Evolutionary conservation across 2,888 invertebrate species (phyloP), one percentile per base, ranked within the genome.

Genomic region (Calameuta idolon): DNA sequence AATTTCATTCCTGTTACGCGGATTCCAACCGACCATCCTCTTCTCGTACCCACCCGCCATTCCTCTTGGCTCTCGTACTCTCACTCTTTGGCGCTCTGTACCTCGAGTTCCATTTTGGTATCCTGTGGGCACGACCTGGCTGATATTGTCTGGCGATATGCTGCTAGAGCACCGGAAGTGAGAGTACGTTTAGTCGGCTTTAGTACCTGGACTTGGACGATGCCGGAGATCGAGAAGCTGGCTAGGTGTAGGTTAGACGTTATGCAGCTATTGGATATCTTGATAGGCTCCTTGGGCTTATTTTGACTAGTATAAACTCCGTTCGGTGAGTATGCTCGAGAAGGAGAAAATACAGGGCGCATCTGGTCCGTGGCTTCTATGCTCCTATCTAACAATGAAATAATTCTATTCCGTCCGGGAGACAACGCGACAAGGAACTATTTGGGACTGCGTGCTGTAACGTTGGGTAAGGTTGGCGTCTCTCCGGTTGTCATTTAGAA

Each of bases 1-100:
- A 89, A 89, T 88, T 89, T 86, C 85, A 84, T 83, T 84, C 83
- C 86, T 82, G 84, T 83, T 85, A 85, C 85, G 83, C 83, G 85
- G 82, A 87, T 85, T 84, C 82, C 83, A 76, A 34, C 55, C 69
- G 69, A 30, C 12, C n/a, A 30, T 73, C 71, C 69, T 31, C n/a
- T 33, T 74, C 79, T 35, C 31, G 23, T 73, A 34, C 74, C 69
- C 23, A 30, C 77, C 68, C 73, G 74, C 77, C 74, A 33, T 74
- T 34, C 35, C 34, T 34, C 74, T 34, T 12, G 31, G 15, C 15
- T 71, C 23, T 11, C 31, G 15, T 31, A 71, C 31, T n/a, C 71
- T 71, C 71, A 71, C 33, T 34, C 33, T 71, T 71, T 23, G 71
- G 71, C 71, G 12, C 71, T 30, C 31, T 23, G 71, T 71, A 31